Conservation (phyloP, 2,797 vertebrate genomes). For the Coreius guichenoti region DNA sequence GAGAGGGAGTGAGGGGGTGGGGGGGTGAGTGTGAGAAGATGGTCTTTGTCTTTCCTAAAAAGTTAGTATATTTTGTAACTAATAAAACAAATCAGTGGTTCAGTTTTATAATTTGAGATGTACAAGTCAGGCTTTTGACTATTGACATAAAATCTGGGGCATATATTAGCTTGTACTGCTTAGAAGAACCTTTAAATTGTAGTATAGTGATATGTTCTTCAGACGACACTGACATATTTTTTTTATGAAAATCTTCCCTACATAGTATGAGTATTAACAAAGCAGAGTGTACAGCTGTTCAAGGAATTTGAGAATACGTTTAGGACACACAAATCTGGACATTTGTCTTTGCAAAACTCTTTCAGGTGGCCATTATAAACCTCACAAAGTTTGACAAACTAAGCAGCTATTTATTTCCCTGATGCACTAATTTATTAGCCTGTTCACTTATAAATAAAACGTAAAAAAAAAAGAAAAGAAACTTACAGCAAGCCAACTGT, state of each 20-base stretch:
- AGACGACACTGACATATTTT: too few relatives aligned
- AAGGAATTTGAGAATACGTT: neutral
- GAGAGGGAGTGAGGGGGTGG: neutral
- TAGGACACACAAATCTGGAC: neutral
- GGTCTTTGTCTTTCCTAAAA: neutral
- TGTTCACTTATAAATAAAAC: neutral
- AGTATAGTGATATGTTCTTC: neutral
- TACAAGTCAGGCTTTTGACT: neutral
- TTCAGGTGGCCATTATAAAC: neutral
- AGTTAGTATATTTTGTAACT: neutral
- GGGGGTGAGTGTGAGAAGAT: constrained; percentile 28
- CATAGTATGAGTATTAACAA: neutral
- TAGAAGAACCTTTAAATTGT: neutral
- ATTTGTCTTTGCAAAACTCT: neutral
- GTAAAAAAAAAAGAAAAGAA: neutral
- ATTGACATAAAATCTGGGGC: neutral
- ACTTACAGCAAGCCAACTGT: neutral
- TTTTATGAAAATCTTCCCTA: too few relatives aligned
- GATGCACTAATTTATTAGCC: neutral
- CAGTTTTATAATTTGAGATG: neutral
- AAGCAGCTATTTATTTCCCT: neutral
- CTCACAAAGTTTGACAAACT: neutral
- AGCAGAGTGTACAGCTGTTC: neutral
- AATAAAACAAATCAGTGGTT: neutral
- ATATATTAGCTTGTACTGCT: neutral